Conservation (phyloP, 2,797 vertebrate species). For the Manis pentadactyla region DNA sequence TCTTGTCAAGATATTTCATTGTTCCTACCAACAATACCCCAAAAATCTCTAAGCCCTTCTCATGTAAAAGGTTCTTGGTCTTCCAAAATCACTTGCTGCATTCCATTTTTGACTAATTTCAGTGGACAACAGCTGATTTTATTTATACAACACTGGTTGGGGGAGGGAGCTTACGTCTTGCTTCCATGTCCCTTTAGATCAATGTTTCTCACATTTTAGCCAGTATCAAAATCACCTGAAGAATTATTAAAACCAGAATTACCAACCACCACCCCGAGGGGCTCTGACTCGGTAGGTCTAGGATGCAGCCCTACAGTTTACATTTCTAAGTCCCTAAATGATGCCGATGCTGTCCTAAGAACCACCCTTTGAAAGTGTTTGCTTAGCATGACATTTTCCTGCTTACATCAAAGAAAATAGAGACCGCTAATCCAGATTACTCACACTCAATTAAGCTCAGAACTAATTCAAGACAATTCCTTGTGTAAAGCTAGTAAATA, state of each 20-base stretch:
- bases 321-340: background rate
- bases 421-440: background rate
- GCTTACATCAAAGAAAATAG: background rate
- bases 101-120: constrained; percentile 14
- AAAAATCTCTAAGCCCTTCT: background rate
- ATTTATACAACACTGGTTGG: background rate
- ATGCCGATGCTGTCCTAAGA: background rate
- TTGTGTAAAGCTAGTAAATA: background rate
- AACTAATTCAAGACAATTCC: background rate
- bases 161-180: background rate
- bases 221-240: background rate
- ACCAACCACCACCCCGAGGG: too few species aligned
- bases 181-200: background rate
- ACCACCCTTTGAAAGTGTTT: background rate
- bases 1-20: constrained; percentile 1
- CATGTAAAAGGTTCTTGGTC: background rate
- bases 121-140: background rate
- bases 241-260: background rate
- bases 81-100: background rate
- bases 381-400: background rate
- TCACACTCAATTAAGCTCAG: background rate
- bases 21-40: background rate
- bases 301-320: background rate
- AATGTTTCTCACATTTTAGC: background rate
- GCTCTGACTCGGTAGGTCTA: background rate